These are phyloP conservation scores for Apaloderma vittatum DNA, from an alignment of 2,113 vertebrate species.

Conservation along the genomic window DNA sequence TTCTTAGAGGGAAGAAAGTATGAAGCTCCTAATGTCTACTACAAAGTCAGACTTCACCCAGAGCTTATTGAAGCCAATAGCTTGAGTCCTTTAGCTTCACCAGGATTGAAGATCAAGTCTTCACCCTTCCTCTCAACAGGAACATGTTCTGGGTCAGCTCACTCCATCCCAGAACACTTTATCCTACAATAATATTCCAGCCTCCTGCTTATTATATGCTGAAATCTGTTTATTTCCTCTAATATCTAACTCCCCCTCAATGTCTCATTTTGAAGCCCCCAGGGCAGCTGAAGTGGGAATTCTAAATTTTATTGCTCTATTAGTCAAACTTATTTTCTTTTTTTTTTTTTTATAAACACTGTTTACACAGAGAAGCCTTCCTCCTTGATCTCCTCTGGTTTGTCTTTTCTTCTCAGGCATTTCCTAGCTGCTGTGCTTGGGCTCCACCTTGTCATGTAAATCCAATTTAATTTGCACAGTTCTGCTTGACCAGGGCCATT, in stretches of 20 bases:
- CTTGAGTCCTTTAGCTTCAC: background rate
- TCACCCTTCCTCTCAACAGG: background rate
- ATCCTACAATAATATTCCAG: conserved; percentile 63
- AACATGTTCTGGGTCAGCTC: background rate
- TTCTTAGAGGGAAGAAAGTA: background rate
- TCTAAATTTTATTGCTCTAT: conserved; percentile 73
- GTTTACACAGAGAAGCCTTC: conserved; percentile 46
- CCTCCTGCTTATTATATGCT: conserved; percentile 31
- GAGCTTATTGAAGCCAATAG: background rate
- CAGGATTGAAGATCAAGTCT: conserved; percentile 10
- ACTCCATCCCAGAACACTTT: conserved; percentile 37
- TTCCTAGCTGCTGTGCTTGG: conserved; percentile 60
- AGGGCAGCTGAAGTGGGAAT: conserved; percentile 55
- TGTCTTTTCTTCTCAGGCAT: conserved; percentile 58
- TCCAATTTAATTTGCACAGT: conserved; percentile 84
- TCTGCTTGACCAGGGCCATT: conserved; percentile 76
- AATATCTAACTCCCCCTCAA: conserved; percentile 34
- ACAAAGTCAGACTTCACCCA: background rate
- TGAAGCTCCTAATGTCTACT: background rate
- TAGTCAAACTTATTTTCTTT: background rate
- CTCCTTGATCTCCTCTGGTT: conserved; percentile 6
- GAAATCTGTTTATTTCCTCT: conserved; percentile 72
- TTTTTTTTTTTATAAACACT: background rate
- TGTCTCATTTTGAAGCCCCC: conserved; percentile 53
- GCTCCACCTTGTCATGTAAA: conserved; percentile 75